These are phyloP conservation scores for Congeria kusceri DNA, from an alignment of 2,888 invertebrate genomes.

Conservation along the genomic window DNA sequence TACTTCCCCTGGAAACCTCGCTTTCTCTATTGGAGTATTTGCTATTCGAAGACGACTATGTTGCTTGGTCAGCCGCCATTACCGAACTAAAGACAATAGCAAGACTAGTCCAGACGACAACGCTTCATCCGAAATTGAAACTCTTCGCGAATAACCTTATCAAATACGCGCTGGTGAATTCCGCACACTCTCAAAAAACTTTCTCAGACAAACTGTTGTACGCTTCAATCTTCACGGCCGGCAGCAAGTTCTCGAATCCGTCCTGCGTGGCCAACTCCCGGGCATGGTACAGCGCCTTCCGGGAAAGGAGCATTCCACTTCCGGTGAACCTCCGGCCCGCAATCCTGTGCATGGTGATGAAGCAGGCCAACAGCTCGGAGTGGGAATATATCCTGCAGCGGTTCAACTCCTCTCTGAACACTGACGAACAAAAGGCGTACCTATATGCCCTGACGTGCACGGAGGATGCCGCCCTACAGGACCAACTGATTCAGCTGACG, in stretches of 20 bases:
- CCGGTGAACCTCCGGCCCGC: slow-evolving; percentile 21
- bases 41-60: slow-evolving; percentile 26
- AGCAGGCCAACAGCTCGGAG: slow-evolving; percentile 11
- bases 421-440: slow-evolving; percentile 28
- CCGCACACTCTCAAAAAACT: slow-evolving; percentile 14
- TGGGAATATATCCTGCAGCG: slow-evolving; percentile 30
- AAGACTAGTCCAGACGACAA: slow-evolving; percentile 9
- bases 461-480: slow-evolving; percentile 6
- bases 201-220: slow-evolving; percentile 17
- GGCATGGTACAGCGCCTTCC: slow-evolving; percentile 20
- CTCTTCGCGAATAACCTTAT: slow-evolving; percentile 8
- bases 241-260: slow-evolving; percentile 14
- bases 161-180: slow-evolving; percentile 2
- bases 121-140: slow-evolving; percentile 15
- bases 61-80: slow-evolving; percentile 35
- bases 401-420: slow-evolving; percentile 24
- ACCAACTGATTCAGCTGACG: slow-evolving; percentile 15
- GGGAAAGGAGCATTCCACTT: not conserved
- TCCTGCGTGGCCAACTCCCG: slow-evolving; percentile 15
- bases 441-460: slow-evolving; percentile 30
- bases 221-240: slow-evolving; percentile 8
- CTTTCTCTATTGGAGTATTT: slow-evolving; percentile 32
- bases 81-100: slow-evolving; percentile 25
- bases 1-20: slow-evolving; percentile 17
- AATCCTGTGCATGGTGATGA: slow-evolving; percentile 27